A percentile compares a stretch with the other conserved stretches of the same genome.
phyloP scores from a whole-genome alignment of 2,888 invertebrate species.

The Rosalia funebris region DNA sequence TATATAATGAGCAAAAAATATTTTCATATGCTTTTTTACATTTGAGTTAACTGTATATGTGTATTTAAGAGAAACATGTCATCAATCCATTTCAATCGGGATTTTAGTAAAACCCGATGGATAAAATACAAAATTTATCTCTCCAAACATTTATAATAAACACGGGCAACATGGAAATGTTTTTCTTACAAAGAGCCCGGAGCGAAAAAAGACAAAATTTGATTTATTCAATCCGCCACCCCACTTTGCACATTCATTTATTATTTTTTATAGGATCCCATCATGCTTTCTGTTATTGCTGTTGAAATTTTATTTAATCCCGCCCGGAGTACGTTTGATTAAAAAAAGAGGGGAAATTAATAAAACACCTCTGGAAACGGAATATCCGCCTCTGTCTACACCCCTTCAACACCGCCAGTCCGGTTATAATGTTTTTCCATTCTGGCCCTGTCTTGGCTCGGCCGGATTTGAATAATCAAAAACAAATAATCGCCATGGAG shows the following conservation, averaged over 20 bases:
- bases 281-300: constrained; percentile 21
- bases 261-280: constrained; percentile 20
- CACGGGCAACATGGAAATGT: constrained; percentile 7
- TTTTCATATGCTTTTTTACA: no score
- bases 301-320: constrained; percentile 23
- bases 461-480: constrained; percentile 15
- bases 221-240: constrained; percentile 10
- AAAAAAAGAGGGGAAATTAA: constrained; percentile 23
- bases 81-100: no score
- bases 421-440: constrained; percentile 10
- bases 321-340: constrained; percentile 11
- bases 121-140: constrained; percentile 2
- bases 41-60: no score
- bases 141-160: constrained; percentile 7
- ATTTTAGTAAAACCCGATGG: no score
- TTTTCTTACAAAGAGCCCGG: not conserved
- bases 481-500: constrained; percentile 15
- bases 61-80: no score
- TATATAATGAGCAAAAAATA: no score
- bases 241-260: constrained; percentile 15
- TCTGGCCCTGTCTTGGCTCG: not conserved
- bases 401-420: constrained; percentile 5
- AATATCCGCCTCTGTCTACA: constrained; percentile 14
- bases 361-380: constrained; percentile 19
- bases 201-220: constrained; percentile 13